Evolutionary conservation across 2,797 vertebrate genomes (phyloP).

Genomic region (Hydrophis major): DNA sequence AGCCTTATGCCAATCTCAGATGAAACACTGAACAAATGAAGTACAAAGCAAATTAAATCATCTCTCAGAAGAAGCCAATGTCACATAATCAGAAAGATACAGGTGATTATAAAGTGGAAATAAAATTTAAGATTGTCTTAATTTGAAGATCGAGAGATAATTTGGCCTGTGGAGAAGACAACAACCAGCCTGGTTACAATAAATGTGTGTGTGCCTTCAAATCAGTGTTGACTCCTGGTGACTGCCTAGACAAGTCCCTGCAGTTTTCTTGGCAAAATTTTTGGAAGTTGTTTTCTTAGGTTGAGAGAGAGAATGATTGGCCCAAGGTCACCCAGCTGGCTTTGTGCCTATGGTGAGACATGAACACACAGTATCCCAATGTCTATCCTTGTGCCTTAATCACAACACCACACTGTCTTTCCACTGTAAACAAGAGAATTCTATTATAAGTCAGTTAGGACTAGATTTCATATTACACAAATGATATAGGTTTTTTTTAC

Average conservation of each 20-base stretch:
- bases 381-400: neutral
- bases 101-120: neutral
- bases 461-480: neutral
- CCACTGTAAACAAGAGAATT: neutral
- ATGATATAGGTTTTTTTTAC: neutral
- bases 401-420: neutral
- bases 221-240: neutral
- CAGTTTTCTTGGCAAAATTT: neutral
- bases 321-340: neutral
- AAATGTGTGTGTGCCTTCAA: neutral
- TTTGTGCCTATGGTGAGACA: neutral
- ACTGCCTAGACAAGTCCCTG: neutral
- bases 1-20: neutral
- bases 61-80: neutral
- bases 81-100: neutral
- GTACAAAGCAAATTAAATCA: neutral
- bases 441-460: neutral
- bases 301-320: neutral
- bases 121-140: neutral
- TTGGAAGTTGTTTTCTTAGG: neutral
- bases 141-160: neutral
- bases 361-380: neutral
- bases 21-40: neutral
- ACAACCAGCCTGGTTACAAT: neutral
- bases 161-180: neutral